A percentile compares a stretch with the other conserved stretches of the same genome.
phyloP scores from a whole-genome alignment of 2,113 vertebrate species.

The Sarotherodon lohbergeri region DNA sequence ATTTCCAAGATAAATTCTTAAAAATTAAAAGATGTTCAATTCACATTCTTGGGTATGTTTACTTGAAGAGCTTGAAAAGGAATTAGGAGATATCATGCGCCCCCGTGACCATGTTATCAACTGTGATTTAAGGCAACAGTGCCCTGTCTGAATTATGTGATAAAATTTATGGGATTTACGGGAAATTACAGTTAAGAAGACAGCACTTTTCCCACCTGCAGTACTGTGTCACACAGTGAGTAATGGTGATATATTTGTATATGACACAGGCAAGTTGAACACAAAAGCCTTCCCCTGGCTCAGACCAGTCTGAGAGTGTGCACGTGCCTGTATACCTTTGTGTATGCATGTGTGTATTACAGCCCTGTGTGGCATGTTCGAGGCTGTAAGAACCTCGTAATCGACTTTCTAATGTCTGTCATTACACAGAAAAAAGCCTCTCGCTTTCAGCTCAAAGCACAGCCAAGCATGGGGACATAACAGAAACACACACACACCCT shows the following conservation, averaged over 20 bases:
- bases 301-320: neutral
- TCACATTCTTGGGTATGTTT: neutral
- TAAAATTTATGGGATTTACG: neutral
- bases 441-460: slow-evolving; percentile 28
- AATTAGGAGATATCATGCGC: neutral
- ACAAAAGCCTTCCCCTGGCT: neutral
- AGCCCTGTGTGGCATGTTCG: neutral
- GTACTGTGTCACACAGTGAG: neutral
- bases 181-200: neutral
- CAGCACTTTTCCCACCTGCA: neutral
- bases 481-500: slow-evolving; percentile 2
- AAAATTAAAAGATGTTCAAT: neutral
- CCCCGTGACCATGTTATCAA: neutral
- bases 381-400: slow-evolving; percentile 49
- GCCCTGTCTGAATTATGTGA: neutral
- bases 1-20: neutral
- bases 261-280: neutral
- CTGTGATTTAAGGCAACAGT: neutral
- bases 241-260: neutral
- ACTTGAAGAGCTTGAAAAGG: neutral
- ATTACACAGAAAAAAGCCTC: slow-evolving; percentile 46
- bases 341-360: neutral
- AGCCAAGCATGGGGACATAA: slow-evolving; percentile 19
- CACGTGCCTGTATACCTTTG: neutral
- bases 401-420: slow-evolving; percentile 62